Evolutionary conservation across 2,113 vertebrate genomes (phyloP).

Genomic region (Ailuropoda melanoleuca): DNA sequence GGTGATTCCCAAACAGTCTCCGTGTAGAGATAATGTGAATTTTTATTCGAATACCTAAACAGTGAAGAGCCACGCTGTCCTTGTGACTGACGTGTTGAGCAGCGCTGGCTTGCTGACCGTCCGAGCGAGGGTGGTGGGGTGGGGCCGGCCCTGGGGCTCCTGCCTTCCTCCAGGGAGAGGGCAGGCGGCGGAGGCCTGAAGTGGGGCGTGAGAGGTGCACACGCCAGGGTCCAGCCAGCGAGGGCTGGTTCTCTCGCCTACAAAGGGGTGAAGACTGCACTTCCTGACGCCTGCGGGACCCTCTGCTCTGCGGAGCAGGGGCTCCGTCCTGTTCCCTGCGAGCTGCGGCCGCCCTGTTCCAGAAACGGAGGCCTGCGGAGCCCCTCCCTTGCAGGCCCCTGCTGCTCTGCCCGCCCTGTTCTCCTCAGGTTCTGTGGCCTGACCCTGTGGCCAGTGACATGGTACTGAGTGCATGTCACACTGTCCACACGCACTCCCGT

Average conservation of each 20-base stretch:
- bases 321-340: neutral
- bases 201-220: neutral
- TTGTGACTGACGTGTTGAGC: neutral
- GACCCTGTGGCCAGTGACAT: neutral
- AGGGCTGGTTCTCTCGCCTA: neutral
- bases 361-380: neutral
- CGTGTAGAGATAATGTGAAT: neutral
- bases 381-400: neutral
- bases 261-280: neutral
- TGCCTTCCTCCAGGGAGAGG: neutral
- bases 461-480: rapidly evolving
- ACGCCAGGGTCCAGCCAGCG: neutral
- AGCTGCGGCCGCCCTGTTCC: neutral
- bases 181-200: neutral
- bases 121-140: rapidly evolving
- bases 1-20: neutral
- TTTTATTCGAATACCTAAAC: neutral
- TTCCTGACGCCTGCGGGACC: neutral
- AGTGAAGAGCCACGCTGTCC: neutral
- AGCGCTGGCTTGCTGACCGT: neutral
- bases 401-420: neutral
- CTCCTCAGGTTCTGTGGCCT: neutral
- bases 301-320: neutral
- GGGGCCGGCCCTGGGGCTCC: neutral
- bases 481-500: neutral